Percentiles rank a stretch among this genome's conserved stretches.
Conservation (phyloP, 2,797 vertebrate species). For the Phaenicophaeus curvirostris region DNA sequence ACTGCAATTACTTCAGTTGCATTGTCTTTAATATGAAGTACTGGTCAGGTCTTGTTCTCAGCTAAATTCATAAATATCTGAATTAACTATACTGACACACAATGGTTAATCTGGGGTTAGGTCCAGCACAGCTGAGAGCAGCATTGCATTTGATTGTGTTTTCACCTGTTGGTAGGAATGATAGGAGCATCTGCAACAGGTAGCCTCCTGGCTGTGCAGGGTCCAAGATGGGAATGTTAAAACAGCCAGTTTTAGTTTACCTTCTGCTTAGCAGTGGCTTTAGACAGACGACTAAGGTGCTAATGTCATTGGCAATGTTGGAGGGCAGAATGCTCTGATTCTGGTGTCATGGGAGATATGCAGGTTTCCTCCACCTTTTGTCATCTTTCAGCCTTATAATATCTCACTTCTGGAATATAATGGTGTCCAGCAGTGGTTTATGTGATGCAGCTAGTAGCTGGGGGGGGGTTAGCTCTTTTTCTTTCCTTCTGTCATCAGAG, state of each 20-base stretch:
- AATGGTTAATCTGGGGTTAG: not conserved
- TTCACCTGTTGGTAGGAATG: not conserved
- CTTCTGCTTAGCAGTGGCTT: not conserved
- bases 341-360: not conserved
- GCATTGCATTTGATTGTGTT: not conserved
- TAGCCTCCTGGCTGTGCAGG: not conserved
- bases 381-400: not conserved
- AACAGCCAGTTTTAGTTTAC: not conserved
- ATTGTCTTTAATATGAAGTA: not conserved
- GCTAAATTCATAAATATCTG: not conserved
- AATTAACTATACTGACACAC: not conserved
- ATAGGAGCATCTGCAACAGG: not conserved
- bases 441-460: not conserved
- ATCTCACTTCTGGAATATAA: not conserved
- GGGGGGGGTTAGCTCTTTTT: not conserved
- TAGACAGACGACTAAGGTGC: not conserved
- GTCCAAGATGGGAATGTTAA: not conserved
- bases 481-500: not conserved
- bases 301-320: not conserved
- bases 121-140: not conserved
- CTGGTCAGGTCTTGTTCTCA: not conserved
- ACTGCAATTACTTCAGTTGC: not conserved
- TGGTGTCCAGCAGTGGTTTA: not conserved
- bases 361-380: not conserved
- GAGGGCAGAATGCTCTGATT: not conserved